Conservation (phyloP, 1,140 invertebrate species). For the Tetraneura akinire region DNA sequence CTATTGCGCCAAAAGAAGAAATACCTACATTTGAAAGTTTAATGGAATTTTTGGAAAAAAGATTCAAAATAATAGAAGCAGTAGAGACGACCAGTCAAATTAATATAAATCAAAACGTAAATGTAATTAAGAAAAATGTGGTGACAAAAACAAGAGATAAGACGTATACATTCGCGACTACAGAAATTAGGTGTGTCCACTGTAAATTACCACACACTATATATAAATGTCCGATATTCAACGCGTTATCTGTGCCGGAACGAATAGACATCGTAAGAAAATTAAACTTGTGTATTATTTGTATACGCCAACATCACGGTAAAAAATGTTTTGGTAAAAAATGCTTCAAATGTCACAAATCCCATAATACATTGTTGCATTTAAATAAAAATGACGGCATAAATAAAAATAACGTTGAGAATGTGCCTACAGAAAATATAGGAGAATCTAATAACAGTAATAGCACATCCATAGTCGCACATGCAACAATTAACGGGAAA, state of each 20-base stretch:
- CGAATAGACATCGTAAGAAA: neutral
- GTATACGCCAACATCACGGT: neutral
- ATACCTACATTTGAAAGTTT: neutral
- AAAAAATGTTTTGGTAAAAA: neutral
- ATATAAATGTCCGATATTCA: neutral
- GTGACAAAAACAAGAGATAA: neutral
- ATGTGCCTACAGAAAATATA: too few relatives aligned
- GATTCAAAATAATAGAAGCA: neutral
- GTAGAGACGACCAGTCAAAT: neutral
- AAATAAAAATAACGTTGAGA: too few relatives aligned
- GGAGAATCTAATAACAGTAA: too few relatives aligned
- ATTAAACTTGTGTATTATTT: neutral
- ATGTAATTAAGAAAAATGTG: neutral
- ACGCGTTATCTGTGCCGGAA: neutral
- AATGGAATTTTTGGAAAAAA: neutral
- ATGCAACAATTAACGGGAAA: too few relatives aligned
- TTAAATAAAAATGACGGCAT: too few relatives aligned
- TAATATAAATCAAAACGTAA: neutral
- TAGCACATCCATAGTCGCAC: too few relatives aligned
- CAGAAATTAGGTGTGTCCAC: neutral
- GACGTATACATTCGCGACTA: neutral
- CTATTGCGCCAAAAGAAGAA: neutral
- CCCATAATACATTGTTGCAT: too few relatives aligned
- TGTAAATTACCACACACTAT: neutral
- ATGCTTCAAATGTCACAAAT: neutral